Percentiles rank a stretch among this genome's conserved stretches.
Conservation (phyloP, 2,888 invertebrate genomes). For the Drosophila anceps region DNA sequence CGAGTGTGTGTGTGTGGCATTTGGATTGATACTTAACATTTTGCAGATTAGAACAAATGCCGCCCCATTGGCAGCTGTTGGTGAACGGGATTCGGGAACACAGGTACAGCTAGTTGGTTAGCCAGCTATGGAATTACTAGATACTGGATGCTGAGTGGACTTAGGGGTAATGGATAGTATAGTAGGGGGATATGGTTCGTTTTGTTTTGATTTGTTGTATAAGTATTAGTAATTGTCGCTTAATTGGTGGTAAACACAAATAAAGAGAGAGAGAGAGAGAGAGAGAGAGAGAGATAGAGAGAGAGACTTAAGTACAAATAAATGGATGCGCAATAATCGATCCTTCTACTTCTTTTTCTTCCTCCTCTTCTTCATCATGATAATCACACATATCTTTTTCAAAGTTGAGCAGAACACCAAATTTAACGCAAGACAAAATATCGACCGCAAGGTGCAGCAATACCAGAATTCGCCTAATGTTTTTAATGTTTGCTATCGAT, state of each 20-base stretch:
- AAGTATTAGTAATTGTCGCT: conserved; percentile 62
- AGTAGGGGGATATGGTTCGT: conserved; percentile 4
- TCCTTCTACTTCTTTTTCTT: neutral
- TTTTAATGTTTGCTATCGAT: neutral
- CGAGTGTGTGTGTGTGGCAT: conserved; percentile 1
- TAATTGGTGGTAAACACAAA: conserved; percentile 9
- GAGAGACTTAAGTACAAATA: conserved; percentile 2
- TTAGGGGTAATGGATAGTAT: neutral
- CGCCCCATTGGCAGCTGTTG: conserved; percentile 30
- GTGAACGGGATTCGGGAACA: conserved; percentile 39
- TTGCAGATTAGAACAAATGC: conserved; percentile 27
- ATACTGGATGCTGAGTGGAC: conserved; percentile 3
- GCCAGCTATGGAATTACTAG: neutral
- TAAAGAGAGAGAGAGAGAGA: neutral
- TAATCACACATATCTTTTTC: neutral
- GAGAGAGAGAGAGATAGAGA: neutral
- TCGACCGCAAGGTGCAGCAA: neutral
- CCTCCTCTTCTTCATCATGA: neutral
- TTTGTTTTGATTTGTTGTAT: conserved; percentile 23
- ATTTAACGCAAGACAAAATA: neutral
- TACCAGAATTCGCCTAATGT: neutral
- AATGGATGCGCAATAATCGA: neutral
- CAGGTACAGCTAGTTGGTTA: conserved; percentile 30
- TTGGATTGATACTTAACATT: conserved; percentile 56
- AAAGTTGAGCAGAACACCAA: neutral